Conservation (phyloP, 2,888 invertebrate genomes). For the Morpho achilles region DNA sequence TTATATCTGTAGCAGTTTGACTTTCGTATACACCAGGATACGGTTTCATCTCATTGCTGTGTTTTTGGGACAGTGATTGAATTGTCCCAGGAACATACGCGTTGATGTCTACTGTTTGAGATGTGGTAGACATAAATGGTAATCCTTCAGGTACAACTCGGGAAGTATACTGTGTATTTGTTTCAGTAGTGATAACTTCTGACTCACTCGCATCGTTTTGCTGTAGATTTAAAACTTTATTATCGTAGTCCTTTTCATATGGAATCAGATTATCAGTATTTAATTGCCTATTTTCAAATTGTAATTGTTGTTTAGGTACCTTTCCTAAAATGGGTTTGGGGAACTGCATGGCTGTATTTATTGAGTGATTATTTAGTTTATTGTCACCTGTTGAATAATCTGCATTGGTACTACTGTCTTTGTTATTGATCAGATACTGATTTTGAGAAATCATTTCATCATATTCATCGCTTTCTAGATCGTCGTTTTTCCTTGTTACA, state of each 20-base stretch:
- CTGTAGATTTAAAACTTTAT: not conserved
- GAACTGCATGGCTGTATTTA: not conserved
- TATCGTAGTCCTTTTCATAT: constrained; percentile 7
- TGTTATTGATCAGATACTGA: not conserved
- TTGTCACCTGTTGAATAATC: not conserved
- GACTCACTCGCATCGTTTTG: not conserved
- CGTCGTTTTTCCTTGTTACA: constrained; percentile 25
- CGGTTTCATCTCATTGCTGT: no score
- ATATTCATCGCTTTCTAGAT: constrained; percentile 18
- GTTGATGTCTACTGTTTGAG: no score
- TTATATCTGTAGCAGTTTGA: constrained; percentile 27
- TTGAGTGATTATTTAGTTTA: not conserved
- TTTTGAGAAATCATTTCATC: constrained; percentile 10
- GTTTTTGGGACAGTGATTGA: no score
- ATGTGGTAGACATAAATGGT: not conserved
- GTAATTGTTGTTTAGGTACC: not conserved
- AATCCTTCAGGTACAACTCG: constrained; percentile 6
- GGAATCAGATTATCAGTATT: not conserved
- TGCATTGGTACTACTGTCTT: not conserved
- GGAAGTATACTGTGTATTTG: constrained; percentile 1
- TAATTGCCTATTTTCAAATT: not conserved
- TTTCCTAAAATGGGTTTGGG: not conserved
- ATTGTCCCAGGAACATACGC: no score
- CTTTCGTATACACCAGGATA: not conserved
- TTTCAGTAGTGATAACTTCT: not conserved